These are phyloP conservation scores for Paragorgia papillata DNA, from an alignment of 92 coral and sea anemone species.

Conservation along the genomic window DNA sequence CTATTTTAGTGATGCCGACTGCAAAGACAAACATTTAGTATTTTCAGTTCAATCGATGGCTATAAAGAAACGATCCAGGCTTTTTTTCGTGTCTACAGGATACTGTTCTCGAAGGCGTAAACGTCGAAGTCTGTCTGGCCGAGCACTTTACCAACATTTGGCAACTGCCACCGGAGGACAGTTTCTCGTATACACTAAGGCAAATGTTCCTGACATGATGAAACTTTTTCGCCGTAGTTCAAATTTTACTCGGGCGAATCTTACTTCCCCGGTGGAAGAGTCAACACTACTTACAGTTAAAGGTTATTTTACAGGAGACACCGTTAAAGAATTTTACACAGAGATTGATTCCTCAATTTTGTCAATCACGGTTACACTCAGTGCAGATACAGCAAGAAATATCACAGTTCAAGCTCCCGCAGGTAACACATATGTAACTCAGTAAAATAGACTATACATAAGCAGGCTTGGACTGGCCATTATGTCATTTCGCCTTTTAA, in stretches of 20 bases:
- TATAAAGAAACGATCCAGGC: conserved; percentile 46
- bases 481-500: too few species aligned
- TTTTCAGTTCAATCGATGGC: conserved; percentile 54
- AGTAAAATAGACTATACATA: too few species aligned
- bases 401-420: neutral
- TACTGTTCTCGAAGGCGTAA: conserved; percentile 40
- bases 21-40: conserved; percentile 49
- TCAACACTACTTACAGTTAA: conserved; percentile 46
- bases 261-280: conserved; percentile 30
- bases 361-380: conserved; percentile 20
- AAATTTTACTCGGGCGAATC: neutral
- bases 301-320: too few species aligned
- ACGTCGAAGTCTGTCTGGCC: conserved; percentile 22
- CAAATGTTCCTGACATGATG: conserved; percentile 48
- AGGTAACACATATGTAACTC: conserved; percentile 19
- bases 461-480: too few species aligned
- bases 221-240: conserved; percentile 55
- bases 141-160: conserved; percentile 50
- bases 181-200: conserved; percentile 40
- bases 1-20: conserved; percentile 68
- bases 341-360: conserved; percentile 44
- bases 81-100: conserved; percentile 54
- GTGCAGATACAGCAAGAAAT: conserved; percentile 3
- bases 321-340: too few species aligned
- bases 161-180: conserved; percentile 72